Evolutionary conservation across 2,888 invertebrate genomes (phyloP).

Genomic region (Meiosimyza decipiens): DNA sequence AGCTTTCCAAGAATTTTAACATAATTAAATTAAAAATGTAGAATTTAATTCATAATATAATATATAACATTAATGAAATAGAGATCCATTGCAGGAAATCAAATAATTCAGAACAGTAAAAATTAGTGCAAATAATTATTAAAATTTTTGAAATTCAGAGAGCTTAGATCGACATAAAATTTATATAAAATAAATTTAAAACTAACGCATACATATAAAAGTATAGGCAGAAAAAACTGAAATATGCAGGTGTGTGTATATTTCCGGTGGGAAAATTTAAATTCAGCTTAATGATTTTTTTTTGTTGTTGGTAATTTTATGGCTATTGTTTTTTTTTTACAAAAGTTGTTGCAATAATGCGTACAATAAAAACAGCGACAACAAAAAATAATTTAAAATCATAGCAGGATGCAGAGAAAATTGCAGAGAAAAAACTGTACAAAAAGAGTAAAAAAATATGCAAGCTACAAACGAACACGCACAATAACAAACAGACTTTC

Average conservation of each 20-base stretch:
- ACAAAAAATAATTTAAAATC: constrained; percentile 24
- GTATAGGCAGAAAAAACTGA: no score
- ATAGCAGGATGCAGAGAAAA: constrained; percentile 6
- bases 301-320: not conserved
- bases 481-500: not conserved
- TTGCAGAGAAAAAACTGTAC: not conserved
- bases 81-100: no score
- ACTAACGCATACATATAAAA: no score
- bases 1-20: no score
- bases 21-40: no score
- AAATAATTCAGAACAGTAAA: not conserved
- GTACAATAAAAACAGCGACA: constrained; percentile 19
- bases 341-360: constrained; percentile 24
- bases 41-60: no score
- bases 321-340: not conserved
- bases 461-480: not conserved
- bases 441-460: constrained; percentile 7
- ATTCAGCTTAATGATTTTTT: not conserved
- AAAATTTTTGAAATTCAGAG: not conserved
- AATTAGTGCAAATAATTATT: not conserved
- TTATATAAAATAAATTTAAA: no score
- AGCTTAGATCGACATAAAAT: not conserved
- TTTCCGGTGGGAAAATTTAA: not conserved
- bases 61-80: no score
- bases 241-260: not conserved